These are phyloP conservation scores for Oscheius sp. DNA, from an alignment of 2,888 invertebrate species.

Conservation along the genomic window DNA sequence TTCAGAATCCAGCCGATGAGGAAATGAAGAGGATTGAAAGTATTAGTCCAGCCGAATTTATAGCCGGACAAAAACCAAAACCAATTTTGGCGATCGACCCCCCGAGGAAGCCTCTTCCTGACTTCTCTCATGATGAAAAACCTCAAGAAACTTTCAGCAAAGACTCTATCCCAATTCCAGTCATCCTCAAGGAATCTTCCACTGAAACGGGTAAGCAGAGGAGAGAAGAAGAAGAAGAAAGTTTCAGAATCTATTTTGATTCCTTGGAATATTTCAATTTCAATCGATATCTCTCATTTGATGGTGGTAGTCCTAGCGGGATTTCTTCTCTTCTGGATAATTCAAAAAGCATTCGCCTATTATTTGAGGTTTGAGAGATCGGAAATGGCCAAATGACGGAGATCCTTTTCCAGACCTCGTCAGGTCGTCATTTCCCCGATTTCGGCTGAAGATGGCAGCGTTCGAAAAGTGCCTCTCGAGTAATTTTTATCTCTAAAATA, in stretches of 20 bases:
- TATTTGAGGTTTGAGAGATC: conserved; percentile 7
- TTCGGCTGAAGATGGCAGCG: not conserved
- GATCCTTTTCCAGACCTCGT: not conserved
- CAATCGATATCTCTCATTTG: conserved; percentile 12
- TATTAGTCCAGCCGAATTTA: conserved; percentile 12
- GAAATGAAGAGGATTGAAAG: conserved; percentile 12
- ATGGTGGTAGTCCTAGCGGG: conserved; percentile 1
- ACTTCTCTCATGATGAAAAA: conserved; percentile 7
- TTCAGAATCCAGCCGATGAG: not conserved
- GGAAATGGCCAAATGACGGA: not conserved
- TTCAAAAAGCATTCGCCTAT: not conserved
- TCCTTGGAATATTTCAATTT: not conserved
- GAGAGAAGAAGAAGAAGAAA: not conserved
- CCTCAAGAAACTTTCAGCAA: not conserved
- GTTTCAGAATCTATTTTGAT: not conserved
- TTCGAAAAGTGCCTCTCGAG: conserved; percentile 14
- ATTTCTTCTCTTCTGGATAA: not conserved
- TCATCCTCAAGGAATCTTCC: not conserved
- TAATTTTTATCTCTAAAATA: not conserved
- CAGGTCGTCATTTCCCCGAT: conserved; percentile 2
- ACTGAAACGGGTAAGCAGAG: not conserved
- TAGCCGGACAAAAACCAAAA: not conserved
- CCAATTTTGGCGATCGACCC: conserved; percentile 8
- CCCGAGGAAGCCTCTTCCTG: not conserved
- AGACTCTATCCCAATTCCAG: not conserved